Base-by-base conservation (phyloP, 2,888 invertebrate genomes). In the Euzophera pinguis region DNA sequence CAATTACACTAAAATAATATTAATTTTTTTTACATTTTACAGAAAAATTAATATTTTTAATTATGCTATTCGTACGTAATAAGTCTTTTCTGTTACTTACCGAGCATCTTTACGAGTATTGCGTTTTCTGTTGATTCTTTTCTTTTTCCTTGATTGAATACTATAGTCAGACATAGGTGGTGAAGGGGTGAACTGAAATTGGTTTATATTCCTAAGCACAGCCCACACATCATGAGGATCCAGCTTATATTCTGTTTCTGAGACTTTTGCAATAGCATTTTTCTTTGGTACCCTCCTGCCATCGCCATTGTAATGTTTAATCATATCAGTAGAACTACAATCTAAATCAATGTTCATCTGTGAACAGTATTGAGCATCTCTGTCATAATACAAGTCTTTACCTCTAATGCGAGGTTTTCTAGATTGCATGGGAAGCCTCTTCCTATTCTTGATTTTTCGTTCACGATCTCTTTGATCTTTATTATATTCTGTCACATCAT, bases 181-280 rank as follows among this genome's bases (percentile, higher is more conserved):
- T 12, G 84, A 81, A 5, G 80, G 73, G 37, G 61, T 69, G 60
- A 84, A 84, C 53, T 81, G 84, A 59, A 84, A 82, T 58, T 72
- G 71, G 52, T 88, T 84, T 27, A 88, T 78, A 63, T 82, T 81
- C 58, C 79, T 75, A 9, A 89, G 69, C 16, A 84, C 66, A n/a
- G 81, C 60, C 89, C 89, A 89, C 16, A 87, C 79, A 56, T 86
- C 80, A 52, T 80, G 74, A 10, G 74, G 63, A 39, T 64, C 67
- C 1, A 67, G 47, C 45, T 73, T 54, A 7, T 67, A 67, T n/a
- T 66, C 69, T 34, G 53, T 59, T 32, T 43, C 6, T 10, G 38
- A 37, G 3, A 22, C 13, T 22, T 48, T 37, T 7, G 1, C 42
- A 22, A 22, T 38, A 32, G 50, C 37, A 12, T 32, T 42, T 53